Conservation (phyloP, 2,888 invertebrate genomes). For the Ormyrus labotus region DNA sequence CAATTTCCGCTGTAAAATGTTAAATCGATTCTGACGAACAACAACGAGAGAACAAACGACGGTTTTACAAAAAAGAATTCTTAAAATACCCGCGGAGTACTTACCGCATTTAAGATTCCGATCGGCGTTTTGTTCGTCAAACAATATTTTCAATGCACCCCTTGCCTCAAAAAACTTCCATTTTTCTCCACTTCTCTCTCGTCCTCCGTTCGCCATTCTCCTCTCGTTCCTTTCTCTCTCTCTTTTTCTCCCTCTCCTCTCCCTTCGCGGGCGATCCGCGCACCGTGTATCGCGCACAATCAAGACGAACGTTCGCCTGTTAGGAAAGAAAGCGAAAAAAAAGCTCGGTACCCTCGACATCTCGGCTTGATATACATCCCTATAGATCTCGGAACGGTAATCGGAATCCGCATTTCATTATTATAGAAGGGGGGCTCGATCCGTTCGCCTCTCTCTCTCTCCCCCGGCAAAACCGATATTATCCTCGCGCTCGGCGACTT, state of each 20-base stretch:
- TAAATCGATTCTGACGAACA: too few species aligned
- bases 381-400: conserved; percentile 53
- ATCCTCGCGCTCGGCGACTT: too few species aligned
- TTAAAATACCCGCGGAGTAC: too few species aligned
- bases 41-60: too few species aligned
- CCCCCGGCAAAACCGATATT: not conserved
- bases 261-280: not conserved
- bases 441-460: conserved; percentile 9
- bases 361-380: conserved; percentile 50
- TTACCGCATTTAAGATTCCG: too few species aligned
- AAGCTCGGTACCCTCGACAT: conserved; percentile 3
- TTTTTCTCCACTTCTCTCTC: not conserved
- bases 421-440: not conserved
- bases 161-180: not conserved
- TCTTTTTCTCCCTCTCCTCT: not conserved
- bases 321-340: too few species aligned
- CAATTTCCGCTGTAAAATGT: too few species aligned
- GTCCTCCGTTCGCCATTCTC: not conserved
- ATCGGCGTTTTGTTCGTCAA: not conserved
- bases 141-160: not conserved
- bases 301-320: not conserved
- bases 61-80: too few species aligned
- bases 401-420: conserved; percentile 54
- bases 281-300: not conserved
- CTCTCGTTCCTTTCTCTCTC: not conserved